Base-by-base conservation (phyloP, 1,140 invertebrate species). In the Bombus waltoni region DNA sequence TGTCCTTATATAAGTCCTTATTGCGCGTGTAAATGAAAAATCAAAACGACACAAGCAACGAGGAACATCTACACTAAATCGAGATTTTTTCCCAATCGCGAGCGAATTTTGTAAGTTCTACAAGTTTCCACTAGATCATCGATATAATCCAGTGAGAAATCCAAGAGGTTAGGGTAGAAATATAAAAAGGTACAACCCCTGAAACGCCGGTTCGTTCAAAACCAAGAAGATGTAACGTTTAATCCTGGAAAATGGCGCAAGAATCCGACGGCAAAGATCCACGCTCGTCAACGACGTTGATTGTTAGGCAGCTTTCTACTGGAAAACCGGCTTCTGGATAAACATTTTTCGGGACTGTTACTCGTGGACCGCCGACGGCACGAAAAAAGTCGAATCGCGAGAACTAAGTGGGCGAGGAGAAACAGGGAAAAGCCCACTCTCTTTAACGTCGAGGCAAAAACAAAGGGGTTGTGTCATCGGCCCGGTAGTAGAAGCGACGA, bases 391-490 rank as follows among this genome's bases (percentile, higher is more conserved):
- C 57, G 57, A 40, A 13, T 8, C 25, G 8, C 18, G 8, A 38
- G 25, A 42, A 28, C 2, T 22, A 47, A 44, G 25, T 32, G 22
- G 3, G n/a, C 70, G 5, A 42, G 11, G 6, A 57, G 70, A 81
- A 47, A 47, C 28, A 42, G 40, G 38, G 3, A 10, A n/a, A 53
- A 70, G 13, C 44, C 18, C 22, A 28, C 72, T 65, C 71, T 74
- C 66, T 68, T 53, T 35, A 75, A 44, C 57, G 42, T 2, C 25
- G 40, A n/a, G 42, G 32, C 15, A 47, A 15, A 44, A 75, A 74
- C 81, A 83, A 72, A 83, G n/a, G 40, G 47, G 40, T 2, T 18
- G 44, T 66, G 72, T 28, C 81, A 75, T 75, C 72, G 53, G 59
- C 57, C 8, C 2, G n/a, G 42, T 35, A 35, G 25, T 72, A 11